A percentile compares a stretch with the other conserved stretches of the same genome.
phyloP scores from a whole-genome alignment of 1,140 invertebrate genomes.

The Bombus fervidus region DNA sequence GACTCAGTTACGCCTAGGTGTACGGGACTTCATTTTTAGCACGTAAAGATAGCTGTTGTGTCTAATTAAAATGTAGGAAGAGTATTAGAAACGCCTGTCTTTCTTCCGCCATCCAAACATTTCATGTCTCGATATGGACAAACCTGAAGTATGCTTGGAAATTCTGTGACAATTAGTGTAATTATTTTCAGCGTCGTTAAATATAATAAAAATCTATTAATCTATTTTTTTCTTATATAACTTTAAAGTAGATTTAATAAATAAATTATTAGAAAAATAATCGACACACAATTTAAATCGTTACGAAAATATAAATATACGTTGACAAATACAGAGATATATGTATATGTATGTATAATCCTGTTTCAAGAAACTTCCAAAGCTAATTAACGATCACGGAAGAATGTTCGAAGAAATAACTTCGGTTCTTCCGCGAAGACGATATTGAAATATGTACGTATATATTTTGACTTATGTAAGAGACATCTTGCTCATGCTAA shows the following conservation, averaged over 20 bases:
- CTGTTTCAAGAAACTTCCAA: neutral
- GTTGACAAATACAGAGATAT: neutral
- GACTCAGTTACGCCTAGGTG: neutral
- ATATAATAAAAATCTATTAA: neutral
- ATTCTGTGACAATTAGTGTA: neutral
- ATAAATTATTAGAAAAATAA: neutral
- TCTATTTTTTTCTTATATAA: neutral
- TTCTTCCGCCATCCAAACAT: constrained; percentile 23
- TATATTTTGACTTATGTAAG: constrained; percentile 46
- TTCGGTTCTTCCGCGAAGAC: constrained; percentile 1
- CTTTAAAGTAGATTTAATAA: neutral
- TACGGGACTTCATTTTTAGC: constrained; percentile 29
- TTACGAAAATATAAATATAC: neutral
- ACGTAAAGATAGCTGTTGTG: neutral
- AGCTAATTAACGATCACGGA: constrained; percentile 3
- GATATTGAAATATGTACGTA: neutral
- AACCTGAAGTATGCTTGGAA: neutral
- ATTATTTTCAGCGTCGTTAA: neutral
- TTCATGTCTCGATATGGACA: neutral
- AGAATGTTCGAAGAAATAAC: constrained; percentile 16
- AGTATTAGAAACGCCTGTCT: neutral
- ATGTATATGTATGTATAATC: too few species aligned
- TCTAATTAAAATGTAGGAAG: constrained; percentile 38
- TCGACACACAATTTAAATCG: neutral
- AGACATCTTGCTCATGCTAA: neutral